Conservation (phyloP, 1,140 invertebrate genomes). For the Belonocnema kinseyi region DNA sequence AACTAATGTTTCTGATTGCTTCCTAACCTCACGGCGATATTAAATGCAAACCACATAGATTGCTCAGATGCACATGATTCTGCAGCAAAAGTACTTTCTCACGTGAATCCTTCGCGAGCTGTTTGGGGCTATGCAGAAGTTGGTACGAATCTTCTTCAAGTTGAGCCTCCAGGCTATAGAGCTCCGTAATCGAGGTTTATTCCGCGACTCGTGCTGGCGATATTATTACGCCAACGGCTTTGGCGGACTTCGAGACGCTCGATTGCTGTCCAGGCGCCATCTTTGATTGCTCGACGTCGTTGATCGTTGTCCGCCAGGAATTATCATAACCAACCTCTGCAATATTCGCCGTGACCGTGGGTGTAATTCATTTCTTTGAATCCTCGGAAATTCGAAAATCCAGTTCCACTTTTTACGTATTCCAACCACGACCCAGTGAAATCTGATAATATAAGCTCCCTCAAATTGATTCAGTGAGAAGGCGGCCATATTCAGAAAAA, state of each 20-base stretch:
- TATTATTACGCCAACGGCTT: constrained; percentile 61
- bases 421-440: too few relatives aligned
- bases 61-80: constrained; percentile 4
- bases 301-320: constrained; percentile 70
- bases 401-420: too few relatives aligned
- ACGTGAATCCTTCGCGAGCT: neutral
- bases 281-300: constrained; percentile 71
- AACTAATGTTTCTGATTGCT: neutral
- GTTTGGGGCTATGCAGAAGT: neutral
- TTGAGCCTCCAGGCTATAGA: constrained; percentile 43
- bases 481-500: too few relatives aligned
- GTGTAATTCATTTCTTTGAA: constrained; percentile 49
- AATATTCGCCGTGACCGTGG: constrained; percentile 67
- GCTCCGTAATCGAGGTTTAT: constrained; percentile 61
- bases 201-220: constrained; percentile 59
- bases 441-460: too few relatives aligned
- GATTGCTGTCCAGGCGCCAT: constrained; percentile 68
- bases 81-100: constrained; percentile 2
- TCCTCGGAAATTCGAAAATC: too few relatives aligned
- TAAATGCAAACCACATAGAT: constrained; percentile 13
- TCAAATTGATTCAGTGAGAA: too few relatives aligned
- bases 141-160: constrained; percentile 10
- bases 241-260: constrained; percentile 66
- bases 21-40: neutral
- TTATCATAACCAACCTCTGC: constrained; percentile 72